Evolutionary conservation across 2,888 invertebrate genomes (phyloP), one percentile per base, ranked within the genome.

Genomic region (Drosophila longiperda): DNA sequence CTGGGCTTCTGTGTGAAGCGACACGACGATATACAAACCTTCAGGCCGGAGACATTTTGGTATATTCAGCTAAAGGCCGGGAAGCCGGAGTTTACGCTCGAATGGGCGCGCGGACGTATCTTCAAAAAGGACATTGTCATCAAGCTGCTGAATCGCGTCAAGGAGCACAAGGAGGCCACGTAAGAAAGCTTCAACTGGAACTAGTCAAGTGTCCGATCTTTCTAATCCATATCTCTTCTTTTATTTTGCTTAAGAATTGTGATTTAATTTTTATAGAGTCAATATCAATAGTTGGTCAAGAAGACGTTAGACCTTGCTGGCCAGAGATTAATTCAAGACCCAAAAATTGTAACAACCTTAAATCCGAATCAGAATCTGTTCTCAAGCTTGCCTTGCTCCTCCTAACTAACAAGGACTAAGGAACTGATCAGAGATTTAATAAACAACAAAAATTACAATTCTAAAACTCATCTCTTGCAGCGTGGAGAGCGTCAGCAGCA

Each of bases 1-100:
- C 94, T 99, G 7, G 99, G 99, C 1, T 99, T 99, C 93, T 99
- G 99, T 94, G 99, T 99, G 0, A 98, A 98, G 90, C 95, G 99
- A 7, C 99, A 99, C 90, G 99, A 99, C 93, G 97, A 97, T 91
- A 99, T 99, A 78, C 98, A 99, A 93, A 97, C 98, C 0, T 99
- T 99, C 91, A 99, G 99, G 92, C 98, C 99, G 0, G 99, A 99
- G 93, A 95, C 97, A 0, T 99, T 96, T 93, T 99, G 99, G 99
- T 96, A 98, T 63, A 93, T 99, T 29, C 96, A 98, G 93, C 94
- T 97, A 7, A 94, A 95, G 32, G 95, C 97, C 2, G 95, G 95
- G 40, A 96, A 95, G 36, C 94, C 95, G 29, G 97, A 97, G 82
- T 92, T 97, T 33, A 94, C 95, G 0, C 94, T 99, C 8, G 98